These are phyloP conservation scores for Cassiopea xamachana DNA, from an alignment of 30 jellyfish, hydroid and myxozoan genomes.

Conservation along the genomic window DNA sequence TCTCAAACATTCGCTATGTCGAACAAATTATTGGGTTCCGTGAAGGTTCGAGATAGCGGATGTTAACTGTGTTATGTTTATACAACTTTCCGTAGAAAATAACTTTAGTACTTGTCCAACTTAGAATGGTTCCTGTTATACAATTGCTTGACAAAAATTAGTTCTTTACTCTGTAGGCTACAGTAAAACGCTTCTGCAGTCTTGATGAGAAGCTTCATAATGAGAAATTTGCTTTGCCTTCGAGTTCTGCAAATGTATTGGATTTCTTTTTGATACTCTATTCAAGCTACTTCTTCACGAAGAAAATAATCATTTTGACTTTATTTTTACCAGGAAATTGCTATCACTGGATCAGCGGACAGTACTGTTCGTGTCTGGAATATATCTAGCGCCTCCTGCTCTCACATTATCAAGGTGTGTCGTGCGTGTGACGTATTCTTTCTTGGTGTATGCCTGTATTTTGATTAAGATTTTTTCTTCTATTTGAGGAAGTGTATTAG, in stretches of 20 bases:
- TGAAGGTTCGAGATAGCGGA: no score
- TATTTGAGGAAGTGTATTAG: neutral
- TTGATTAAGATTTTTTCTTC: neutral
- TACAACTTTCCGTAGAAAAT: no score
- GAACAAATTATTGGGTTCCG: no score
- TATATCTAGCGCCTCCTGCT: constrained; percentile 90
- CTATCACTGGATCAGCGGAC: constrained; percentile 98
- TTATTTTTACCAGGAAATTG: constrained; percentile 79
- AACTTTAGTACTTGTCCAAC: no score
- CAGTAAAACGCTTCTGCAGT: no score
- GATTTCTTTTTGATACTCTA: neutral
- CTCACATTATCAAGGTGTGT: constrained; percentile 86
- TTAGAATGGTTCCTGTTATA: no score
- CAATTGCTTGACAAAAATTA: no score
- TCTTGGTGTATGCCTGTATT: neutral
- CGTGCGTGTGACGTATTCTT: neutral
- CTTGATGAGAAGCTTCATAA: no score
- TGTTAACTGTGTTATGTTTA: no score
- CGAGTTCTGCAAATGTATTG: neutral
- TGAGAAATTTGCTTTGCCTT: no score
- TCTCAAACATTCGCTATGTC: no score
- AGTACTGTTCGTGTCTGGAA: constrained; percentile 97
- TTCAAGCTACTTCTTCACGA: neutral
- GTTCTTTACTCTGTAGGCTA: no score
- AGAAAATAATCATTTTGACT: neutral